These are phyloP conservation scores for Nymphicus hollandicus DNA, from an alignment of 2,113 vertebrate species.

Conservation along the genomic window DNA sequence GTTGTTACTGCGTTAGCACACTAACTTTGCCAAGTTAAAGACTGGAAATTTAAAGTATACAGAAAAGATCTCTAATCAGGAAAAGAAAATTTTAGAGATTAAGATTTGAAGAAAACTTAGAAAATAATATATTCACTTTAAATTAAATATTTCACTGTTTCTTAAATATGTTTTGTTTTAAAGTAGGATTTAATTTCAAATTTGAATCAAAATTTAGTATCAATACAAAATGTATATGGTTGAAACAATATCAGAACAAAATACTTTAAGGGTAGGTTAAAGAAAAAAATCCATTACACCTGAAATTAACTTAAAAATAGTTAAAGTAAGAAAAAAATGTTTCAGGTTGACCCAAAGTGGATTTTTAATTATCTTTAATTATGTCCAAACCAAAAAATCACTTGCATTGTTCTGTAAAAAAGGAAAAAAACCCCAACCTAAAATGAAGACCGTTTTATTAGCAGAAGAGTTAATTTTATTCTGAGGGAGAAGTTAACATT, in stretches of 20 bases:
- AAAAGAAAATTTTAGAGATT: not conserved
- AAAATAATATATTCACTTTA: not conserved
- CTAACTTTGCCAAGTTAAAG: not conserved
- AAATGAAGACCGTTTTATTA: not conserved
- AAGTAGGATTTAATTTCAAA: not conserved
- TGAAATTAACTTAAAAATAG: not conserved
- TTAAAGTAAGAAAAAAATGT: not conserved
- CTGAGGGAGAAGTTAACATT: not conserved
- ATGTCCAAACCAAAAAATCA: not conserved
- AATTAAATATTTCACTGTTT: not conserved
- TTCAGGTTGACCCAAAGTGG: not conserved
- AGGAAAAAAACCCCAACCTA: not conserved
- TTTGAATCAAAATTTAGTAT: not conserved
- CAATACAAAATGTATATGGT: not conserved
- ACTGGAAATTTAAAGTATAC: not conserved
- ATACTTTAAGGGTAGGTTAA: not conserved
- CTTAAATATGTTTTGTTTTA: not conserved
- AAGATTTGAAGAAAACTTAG: not conserved
- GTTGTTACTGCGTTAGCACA: not conserved
- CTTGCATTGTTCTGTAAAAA: not conserved
- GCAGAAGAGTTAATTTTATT: not conserved
- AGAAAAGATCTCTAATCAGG: not conserved
- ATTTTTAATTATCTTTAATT: not conserved
- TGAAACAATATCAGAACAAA: not conserved
- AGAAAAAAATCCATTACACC: not conserved